Evolutionary conservation across 1,140 invertebrate species (phyloP), one percentile per base, ranked within the genome.

Genomic region (Brachionus rotundiformis): DNA sequence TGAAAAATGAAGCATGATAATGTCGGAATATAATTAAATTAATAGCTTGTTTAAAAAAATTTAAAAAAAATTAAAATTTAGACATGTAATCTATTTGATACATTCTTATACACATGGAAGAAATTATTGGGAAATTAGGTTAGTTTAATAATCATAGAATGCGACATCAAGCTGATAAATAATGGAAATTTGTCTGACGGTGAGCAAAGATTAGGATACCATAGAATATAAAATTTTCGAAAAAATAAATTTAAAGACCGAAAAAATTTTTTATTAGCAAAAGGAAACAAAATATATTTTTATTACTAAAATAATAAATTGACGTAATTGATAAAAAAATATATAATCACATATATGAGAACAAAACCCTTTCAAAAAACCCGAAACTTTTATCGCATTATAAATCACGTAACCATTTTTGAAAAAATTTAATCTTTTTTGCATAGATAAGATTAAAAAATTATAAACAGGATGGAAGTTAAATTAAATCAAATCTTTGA

Each of bases 381-480:
- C 0, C 39, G 39, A 5, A 10, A 41, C n/a, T 54, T 54, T 54
- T 54, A 54, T 54, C 47, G 19, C 23, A 19, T 16, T 19, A 54
- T 54, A 54, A 54, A 54, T 54, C 47, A 19, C 19, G 1, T 19
- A 54, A 8, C 4, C 7, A 54, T 54, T 2, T 39, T 19, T 54
- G 19, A 25, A 54, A 19, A 54, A 19, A 19, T 54, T 54, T 54
- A 54, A 54, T 54, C 47, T 19, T 6, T 2, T 6, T 11, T 6
- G 23, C 47, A 8, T 54, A 16, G 47, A 54, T 23, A 54, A 54
- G 47, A 54, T 54, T 54, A 54, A 54, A 54, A 54, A 54, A 19
- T 54, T 16, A 54, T 54, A 54, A 54, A 54, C 47, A 54, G 47
- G 47, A 54, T 54, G 47, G n/a, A 5, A 54, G 47, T 54, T 54